Evolutionary conservation across 2,888 invertebrate species (phyloP), one percentile per base, ranked within the genome.

Genomic region (Rhingia rostrata): DNA sequence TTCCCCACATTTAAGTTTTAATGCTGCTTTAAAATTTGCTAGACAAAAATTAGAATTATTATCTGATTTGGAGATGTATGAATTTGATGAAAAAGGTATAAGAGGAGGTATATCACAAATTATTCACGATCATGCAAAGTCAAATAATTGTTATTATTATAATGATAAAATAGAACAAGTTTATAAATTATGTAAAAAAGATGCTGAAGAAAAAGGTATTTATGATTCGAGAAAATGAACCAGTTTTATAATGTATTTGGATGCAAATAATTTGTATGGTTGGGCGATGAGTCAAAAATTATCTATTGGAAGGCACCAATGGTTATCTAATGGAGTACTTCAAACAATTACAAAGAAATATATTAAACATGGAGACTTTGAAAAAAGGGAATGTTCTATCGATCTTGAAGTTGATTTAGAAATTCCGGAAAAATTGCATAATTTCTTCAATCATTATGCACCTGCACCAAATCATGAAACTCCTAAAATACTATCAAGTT

Each of bases 91-190:
- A 53, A 66, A 53, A 53, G 53, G 64, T 41, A 64, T 64, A 58
- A 33, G 60, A 32, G 53, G 54, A 41, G 54, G 45, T 45, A 43
- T 41, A 37, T 51, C 53, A 66, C 53, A 53, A 3, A 66, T 53
- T 53, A 53, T 51, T 66, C 66, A 49, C 22, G 63, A 53, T 66
- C 39, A 66, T 56, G 35, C 45, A 67, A 43, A 53, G 10, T 33
- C 53, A 66, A 53, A 41, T 41, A 53, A 53, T 66, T 53, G 66
- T 43, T 66, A 53, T 66, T 66, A 53, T 54, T 54, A 53, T 53
- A 45, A 45, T 45, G 54, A 35, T 12, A 54, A 54, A 32, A 41
- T 53, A 66, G 51, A 67, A 51, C 51, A 51, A 64, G 64, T 64
- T 64, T 64, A 64, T 64, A 64, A 64, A 51, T 51, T 64, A 64